Evolutionary conservation across 1,140 invertebrate species (phyloP).

Genomic region (Heliconius nattereri): DNA sequence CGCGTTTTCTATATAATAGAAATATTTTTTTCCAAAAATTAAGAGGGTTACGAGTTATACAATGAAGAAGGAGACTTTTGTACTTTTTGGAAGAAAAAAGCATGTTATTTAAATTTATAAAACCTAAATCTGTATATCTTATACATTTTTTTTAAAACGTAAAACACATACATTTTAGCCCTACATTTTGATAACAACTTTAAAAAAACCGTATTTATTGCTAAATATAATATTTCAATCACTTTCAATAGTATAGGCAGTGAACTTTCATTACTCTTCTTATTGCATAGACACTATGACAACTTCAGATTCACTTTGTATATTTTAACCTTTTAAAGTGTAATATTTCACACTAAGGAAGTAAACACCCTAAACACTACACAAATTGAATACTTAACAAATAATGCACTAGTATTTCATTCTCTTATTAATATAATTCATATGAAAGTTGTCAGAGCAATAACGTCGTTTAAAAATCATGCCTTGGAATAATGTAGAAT

Average conservation of each 20-base stretch:
- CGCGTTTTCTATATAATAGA: background rate
- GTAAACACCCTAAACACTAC: background rate
- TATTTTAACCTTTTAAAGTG: too few relatives aligned
- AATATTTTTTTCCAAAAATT: background rate
- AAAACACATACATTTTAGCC: too few relatives aligned
- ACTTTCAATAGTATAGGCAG: constrained; percentile 14
- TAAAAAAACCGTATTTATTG: too few relatives aligned
- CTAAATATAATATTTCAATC: background rate
- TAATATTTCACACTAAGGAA: too few relatives aligned
- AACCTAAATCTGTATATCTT: too few relatives aligned
- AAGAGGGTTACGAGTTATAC: background rate
- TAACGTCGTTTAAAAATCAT: too few relatives aligned
- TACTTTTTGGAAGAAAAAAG: too few relatives aligned
- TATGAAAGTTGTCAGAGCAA: constrained; percentile 3
- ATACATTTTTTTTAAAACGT: too few relatives aligned
- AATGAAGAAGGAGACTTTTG: too few relatives aligned
- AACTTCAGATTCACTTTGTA: background rate
- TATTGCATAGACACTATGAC: background rate
- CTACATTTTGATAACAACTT: too few relatives aligned
- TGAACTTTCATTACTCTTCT: background rate
- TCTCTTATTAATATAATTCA: background rate
- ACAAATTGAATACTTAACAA: constrained; percentile 2
- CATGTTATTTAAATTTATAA: too few relatives aligned
- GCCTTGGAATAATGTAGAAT: too few relatives aligned
- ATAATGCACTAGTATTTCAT: background rate